These are phyloP conservation scores for Drosophila lacteicornis DNA, from an alignment of 1,140 invertebrate species.

Conservation along the genomic window DNA sequence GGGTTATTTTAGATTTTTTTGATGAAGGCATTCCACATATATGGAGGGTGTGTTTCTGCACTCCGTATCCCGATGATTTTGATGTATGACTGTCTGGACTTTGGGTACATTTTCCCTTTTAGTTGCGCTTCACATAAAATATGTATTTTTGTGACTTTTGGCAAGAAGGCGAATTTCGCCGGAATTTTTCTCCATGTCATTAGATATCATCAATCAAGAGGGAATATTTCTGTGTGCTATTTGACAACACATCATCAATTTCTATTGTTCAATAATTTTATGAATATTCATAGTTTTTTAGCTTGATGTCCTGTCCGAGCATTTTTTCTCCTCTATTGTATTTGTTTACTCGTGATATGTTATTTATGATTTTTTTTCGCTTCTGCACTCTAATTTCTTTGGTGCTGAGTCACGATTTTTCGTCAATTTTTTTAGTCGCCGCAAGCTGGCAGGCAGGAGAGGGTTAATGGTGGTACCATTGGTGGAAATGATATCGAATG, in stretches of 20 bases:
- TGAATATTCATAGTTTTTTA: slow-evolving; percentile 82
- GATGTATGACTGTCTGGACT: slow-evolving; percentile 70
- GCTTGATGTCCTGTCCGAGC: slow-evolving; percentile 30
- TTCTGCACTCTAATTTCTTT: slow-evolving; percentile 30
- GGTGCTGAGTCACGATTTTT: slow-evolving; percentile 72
- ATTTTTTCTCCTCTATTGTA: slow-evolving; percentile 53
- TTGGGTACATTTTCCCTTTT: slow-evolving; percentile 18
- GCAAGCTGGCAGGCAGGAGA: slow-evolving; percentile 11
- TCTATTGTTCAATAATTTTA: slow-evolving; percentile 82
- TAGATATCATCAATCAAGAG: slow-evolving; percentile 69
- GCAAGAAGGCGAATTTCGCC: slow-evolving; percentile 33
- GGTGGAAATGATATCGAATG: not conserved
- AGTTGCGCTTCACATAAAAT: slow-evolving; percentile 60
- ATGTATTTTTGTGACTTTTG: slow-evolving; percentile 55
- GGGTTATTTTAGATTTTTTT: slow-evolving; percentile 33
- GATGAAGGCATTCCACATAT: slow-evolving; percentile 48
- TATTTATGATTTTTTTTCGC: slow-evolving; percentile 69
- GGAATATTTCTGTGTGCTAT: slow-evolving; percentile 49
- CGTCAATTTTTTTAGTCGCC: slow-evolving; percentile 20
- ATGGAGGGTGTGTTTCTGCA: slow-evolving; percentile 57
- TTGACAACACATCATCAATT: slow-evolving; percentile 82
- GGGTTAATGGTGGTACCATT: slow-evolving; percentile 47
- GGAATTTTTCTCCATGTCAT: slow-evolving; percentile 53
- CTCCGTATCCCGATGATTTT: slow-evolving; percentile 59
- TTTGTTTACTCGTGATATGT: slow-evolving; percentile 66